phyloP scores from a whole-genome alignment of 2,888 invertebrate species.

The Dasypolia templi region DNA sequence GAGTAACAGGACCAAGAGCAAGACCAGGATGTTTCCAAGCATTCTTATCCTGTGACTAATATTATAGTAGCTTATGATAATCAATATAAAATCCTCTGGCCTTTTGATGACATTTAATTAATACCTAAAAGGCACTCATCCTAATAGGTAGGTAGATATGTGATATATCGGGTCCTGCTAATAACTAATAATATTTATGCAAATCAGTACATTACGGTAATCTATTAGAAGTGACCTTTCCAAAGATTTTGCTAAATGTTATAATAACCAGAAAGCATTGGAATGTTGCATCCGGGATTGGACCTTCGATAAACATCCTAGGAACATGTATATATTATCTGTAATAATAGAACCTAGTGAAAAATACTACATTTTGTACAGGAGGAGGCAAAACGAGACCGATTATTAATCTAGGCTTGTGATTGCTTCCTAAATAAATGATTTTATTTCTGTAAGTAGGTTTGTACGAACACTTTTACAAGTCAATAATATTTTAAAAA shows the following conservation, averaged over 20 bases:
- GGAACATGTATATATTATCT: not conserved
- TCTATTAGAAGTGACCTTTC: slow-evolving; percentile 31
- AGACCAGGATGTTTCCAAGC: no score
- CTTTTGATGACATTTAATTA: slow-evolving; percentile 17
- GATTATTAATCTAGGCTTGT: not conserved
- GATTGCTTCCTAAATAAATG: not conserved
- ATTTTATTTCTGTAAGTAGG: no score
- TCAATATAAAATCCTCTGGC: not conserved
- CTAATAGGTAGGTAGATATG: not conserved
- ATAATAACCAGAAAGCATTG: slow-evolving; percentile 29
- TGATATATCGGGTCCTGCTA: not conserved
- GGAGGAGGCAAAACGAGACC: not conserved
- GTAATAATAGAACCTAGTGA: not conserved
- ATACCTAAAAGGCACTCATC: not conserved
- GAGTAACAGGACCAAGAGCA: no score
- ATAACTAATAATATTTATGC: slow-evolving; percentile 13
- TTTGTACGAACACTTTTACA: no score
- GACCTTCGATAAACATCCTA: slow-evolving; percentile 5
- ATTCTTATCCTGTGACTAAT: not conserved
- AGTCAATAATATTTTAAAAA: no score
- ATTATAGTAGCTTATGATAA: no score
- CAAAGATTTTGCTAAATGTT: slow-evolving; percentile 33
- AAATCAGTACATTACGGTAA: slow-evolving; percentile 23
- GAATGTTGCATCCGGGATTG: slow-evolving; percentile 26
- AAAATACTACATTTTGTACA: not conserved